These are phyloP conservation scores for Chaetorhynchus papuensis DNA, from an alignment of 2,113 vertebrate genomes.

Conservation along the genomic window DNA sequence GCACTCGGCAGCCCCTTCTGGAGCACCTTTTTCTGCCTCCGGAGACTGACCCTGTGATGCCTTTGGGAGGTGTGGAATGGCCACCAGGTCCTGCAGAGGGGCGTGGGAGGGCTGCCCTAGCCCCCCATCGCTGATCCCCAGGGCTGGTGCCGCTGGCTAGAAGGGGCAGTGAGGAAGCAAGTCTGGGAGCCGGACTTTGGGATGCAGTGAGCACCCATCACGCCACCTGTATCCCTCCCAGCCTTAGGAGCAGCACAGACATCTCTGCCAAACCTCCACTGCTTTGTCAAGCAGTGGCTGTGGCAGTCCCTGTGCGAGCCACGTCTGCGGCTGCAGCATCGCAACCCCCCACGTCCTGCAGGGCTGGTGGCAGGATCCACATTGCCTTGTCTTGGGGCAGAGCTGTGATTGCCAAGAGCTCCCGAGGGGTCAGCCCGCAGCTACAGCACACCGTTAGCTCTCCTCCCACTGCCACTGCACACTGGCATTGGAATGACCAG, in stretches of 20 bases:
- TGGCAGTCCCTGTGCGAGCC: fast-evolving
- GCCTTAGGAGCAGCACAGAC: not conserved
- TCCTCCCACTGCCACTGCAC: not conserved
- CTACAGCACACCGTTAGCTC: not conserved
- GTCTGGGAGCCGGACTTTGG: not conserved
- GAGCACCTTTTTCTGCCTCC: not conserved
- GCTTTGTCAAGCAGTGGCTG: not conserved
- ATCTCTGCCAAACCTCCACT: not conserved
- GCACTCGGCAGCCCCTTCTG: not conserved
- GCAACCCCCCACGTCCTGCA: not conserved
- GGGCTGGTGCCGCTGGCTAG: not conserved
- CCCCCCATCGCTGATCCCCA: fast-evolving
- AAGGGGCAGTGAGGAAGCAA: not conserved
- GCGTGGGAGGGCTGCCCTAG: not conserved
- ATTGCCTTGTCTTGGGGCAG: not conserved
- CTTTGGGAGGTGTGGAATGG: not conserved
- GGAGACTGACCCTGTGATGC: not conserved
- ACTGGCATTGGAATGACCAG: not conserved
- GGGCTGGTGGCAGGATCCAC: not conserved
- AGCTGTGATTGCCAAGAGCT: not conserved
- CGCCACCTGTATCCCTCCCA: fast-evolving
- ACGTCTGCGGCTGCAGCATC: not conserved
- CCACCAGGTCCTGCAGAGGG: not conserved
- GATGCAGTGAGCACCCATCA: not conserved
- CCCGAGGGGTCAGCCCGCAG: not conserved